phyloP scores from a whole-genome alignment of 2,113 vertebrate species.

The Eretmochelys imbricata region DNA sequence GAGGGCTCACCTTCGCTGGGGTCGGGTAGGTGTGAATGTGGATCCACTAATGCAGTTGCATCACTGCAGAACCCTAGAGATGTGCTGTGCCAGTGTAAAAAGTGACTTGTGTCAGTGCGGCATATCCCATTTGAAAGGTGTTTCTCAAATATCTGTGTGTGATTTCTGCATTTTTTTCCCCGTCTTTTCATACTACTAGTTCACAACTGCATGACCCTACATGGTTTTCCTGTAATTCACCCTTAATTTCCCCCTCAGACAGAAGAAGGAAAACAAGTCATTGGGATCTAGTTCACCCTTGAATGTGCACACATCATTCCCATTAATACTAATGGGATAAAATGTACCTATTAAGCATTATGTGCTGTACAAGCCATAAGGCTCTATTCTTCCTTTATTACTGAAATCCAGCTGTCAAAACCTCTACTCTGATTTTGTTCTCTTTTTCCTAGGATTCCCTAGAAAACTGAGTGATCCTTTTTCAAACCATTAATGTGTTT shows the following conservation, averaged over 20 bases:
- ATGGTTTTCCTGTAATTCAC: neutral
- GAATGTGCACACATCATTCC: neutral
- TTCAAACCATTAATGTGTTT: neutral
- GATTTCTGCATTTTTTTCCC: neutral
- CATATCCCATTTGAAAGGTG: neutral
- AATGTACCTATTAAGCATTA: neutral
- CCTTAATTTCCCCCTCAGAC: neutral
- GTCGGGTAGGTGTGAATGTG: neutral
- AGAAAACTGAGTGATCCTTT: neutral
- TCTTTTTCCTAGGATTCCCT: neutral
- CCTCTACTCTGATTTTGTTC: neutral
- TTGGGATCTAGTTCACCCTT: neutral
- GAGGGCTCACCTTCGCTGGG: neutral
- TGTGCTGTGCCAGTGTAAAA: neutral
- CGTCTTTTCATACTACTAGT: neutral
- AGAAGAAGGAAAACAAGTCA: neutral
- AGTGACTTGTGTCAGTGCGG: neutral
- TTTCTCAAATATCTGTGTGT: neutral
- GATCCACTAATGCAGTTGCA: rapidly evolving
- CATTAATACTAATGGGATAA: neutral
- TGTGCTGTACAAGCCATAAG: neutral
- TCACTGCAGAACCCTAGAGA: neutral
- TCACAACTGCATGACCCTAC: neutral
- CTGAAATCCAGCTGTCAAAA: neutral
- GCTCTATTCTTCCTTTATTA: neutral